Evolutionary conservation across 2,797 vertebrate species (phyloP).

Genomic region (Gobio occitaniae): DNA sequence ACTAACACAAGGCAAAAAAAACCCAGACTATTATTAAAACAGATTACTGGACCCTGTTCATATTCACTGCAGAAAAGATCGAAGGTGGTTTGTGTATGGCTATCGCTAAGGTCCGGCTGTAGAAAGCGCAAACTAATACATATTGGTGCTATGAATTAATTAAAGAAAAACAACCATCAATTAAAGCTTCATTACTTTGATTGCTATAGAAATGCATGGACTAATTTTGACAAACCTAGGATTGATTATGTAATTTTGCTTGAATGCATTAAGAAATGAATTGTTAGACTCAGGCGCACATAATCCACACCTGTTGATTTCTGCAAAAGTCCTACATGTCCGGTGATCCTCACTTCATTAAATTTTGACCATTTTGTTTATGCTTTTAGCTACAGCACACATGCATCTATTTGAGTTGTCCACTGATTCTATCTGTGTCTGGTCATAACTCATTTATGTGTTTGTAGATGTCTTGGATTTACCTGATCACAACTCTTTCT

Average conservation of each 20-base stretch:
- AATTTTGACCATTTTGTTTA: neutral
- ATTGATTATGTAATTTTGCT: neutral
- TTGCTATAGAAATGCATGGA: neutral
- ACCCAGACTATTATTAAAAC: neutral
- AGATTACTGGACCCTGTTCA: constrained; percentile 6
- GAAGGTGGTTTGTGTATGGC: neutral
- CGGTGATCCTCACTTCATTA: neutral
- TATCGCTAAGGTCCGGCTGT: neutral
- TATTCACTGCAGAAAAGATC: neutral
- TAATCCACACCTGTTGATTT: neutral
- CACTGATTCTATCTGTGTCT: neutral
- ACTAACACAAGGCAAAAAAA: constrained; percentile 29
- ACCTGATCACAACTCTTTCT: neutral
- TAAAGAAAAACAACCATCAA: neutral
- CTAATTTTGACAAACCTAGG: neutral
- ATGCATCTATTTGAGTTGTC: neutral
- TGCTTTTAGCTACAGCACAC: neutral
- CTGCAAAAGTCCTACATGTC: neutral
- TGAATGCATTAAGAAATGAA: neutral
- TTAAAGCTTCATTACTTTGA: neutral
- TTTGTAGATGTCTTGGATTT: no score
- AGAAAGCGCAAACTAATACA: constrained; percentile 19
- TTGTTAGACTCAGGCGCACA: neutral
- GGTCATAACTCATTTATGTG: neutral
- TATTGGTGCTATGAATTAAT: constrained; percentile 19